These are phyloP conservation scores for Temnopleurus reevesii DNA, from an alignment of 53 echinoderm and acorn worm genomes.

Conservation along the genomic window DNA sequence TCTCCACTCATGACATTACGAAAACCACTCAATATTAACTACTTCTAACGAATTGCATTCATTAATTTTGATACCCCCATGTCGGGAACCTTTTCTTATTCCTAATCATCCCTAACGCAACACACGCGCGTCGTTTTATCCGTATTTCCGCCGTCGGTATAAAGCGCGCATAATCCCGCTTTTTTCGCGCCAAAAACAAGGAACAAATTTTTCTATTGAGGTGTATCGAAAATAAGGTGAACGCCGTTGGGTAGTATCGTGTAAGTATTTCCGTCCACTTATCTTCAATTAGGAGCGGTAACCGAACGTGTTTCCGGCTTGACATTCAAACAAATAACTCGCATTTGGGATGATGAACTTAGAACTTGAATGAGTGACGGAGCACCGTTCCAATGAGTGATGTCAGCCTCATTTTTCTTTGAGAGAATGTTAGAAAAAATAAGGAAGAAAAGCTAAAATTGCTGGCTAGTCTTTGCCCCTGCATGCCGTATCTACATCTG, in stretches of 20 bases:
- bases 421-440: background rate
- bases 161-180: background rate
- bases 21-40: conserved; percentile 43
- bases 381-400: background rate
- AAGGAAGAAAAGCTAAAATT: background rate
- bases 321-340: conserved; percentile 27
- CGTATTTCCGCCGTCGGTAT: conserved; percentile 3
- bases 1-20: conserved; percentile 24
- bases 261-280: conserved; percentile 51
- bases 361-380: background rate
- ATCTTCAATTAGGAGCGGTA: conserved; percentile 1
- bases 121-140: conserved; percentile 41
- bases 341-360: conserved; percentile 14
- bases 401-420: background rate
- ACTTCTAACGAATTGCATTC: conserved; percentile 52
- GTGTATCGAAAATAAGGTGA: conserved; percentile 8
- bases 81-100: conserved; percentile 43
- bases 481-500: background rate
- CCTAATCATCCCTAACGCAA: conserved; percentile 35
- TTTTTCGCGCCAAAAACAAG: background rate
- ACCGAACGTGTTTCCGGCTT: conserved; percentile 44
- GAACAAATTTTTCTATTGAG: conserved; percentile 35
- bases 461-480: background rate
- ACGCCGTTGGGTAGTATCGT: conserved; percentile 33
- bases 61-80: conserved; percentile 33